Evolutionary conservation across 1,140 invertebrate genomes (phyloP), one percentile per base, ranked within the genome.

Genomic region (Teleogryllus occipitalis): DNA sequence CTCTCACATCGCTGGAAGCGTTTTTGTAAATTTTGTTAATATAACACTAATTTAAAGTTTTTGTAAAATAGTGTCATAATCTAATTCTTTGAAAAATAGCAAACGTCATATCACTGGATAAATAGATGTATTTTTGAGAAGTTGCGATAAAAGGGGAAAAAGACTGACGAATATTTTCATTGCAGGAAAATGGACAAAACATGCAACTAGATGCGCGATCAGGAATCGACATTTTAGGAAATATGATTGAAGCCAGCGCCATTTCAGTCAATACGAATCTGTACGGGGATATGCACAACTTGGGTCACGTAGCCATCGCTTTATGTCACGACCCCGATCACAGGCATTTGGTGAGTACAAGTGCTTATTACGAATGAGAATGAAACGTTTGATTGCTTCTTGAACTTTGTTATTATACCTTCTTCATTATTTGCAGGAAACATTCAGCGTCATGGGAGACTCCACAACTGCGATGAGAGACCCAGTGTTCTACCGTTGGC

Each of bases 391-490:
- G 1, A 39, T 39, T 39, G 1, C 1, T 39, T 39, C 27, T 39
- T 39, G 27, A 39, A 39, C 1, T 39, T 39, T 39, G 27, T 39
- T 39, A 39, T 65, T 65, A 14, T 2, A 48, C 76, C 47, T 15
- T 79, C 27, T 47, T 79, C 21, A 8, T 73, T 80, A 27, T 82
- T 79, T 80, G 80, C 82, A 90, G 88, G 90, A 92, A 86, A 88
- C 87, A 7, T 91, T 91, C 80, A 87, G 89, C 21, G 88, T 92
- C 0, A 93, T 93, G 89, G 92, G 90, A n/a, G 92, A 93, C 83
- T 87, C 90, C 0, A 89, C 91, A 0, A 94, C 92, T 14, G 91
- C 92, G 7, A 93, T 94, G 93, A 88, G 87, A n/a, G 87, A 88
- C 81, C 87, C 87, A 12, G 81, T 87, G 12, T 88, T 88, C 81